Percentiles rank a stretch among this genome's conserved stretches.
Evolutionary conservation across 2,797 vertebrate genomes (phyloP).

Genomic region (Sandelia bainsii): DNA sequence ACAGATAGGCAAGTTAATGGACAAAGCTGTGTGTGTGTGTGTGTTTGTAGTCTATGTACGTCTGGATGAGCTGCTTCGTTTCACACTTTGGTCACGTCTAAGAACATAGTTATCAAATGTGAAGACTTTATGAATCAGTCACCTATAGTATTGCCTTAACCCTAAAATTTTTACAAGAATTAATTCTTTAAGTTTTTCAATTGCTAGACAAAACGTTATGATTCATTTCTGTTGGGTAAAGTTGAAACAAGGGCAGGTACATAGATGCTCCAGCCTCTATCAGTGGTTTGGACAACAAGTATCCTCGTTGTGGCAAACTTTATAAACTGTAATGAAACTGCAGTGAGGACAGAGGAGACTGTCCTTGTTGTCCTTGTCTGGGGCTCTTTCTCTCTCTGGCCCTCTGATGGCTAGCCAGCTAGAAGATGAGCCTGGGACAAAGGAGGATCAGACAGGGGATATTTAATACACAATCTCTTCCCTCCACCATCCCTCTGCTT

Average conservation of each 20-base stretch:
- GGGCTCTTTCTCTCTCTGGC: conserved; percentile 42
- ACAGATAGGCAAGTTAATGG: conserved; percentile 50
- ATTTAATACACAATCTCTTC: conserved; percentile 65
- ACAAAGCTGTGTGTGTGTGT: conserved; percentile 12
- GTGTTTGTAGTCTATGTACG: conserved; percentile 20
- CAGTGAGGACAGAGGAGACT: conserved; percentile 35
- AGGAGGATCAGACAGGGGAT: conserved; percentile 61
- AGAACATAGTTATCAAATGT: conserved; percentile 12
- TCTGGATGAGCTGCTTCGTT: conserved; percentile 16
- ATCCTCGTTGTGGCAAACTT: conserved; percentile 41
- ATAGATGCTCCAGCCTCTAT: background rate
- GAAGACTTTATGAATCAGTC: conserved; percentile 11
- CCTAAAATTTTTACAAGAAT: conserved; percentile 14
- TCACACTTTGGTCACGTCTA: conserved; percentile 6
- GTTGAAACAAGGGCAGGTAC: conserved; percentile 22
- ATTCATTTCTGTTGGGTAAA: background rate
- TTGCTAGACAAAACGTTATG: background rate
- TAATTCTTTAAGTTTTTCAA: background rate
- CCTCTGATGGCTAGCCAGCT: conserved; percentile 53
- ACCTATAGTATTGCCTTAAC: background rate
- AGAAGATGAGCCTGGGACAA: conserved; percentile 58
- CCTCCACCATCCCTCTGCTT: conserved; percentile 8
- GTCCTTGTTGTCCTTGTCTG: conserved; percentile 72
- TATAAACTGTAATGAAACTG: conserved; percentile 47
- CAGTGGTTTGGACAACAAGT: conserved; percentile 37